Conservation (phyloP, 1,140 invertebrate genomes). For the Caenorhabditis elegans region DNA sequence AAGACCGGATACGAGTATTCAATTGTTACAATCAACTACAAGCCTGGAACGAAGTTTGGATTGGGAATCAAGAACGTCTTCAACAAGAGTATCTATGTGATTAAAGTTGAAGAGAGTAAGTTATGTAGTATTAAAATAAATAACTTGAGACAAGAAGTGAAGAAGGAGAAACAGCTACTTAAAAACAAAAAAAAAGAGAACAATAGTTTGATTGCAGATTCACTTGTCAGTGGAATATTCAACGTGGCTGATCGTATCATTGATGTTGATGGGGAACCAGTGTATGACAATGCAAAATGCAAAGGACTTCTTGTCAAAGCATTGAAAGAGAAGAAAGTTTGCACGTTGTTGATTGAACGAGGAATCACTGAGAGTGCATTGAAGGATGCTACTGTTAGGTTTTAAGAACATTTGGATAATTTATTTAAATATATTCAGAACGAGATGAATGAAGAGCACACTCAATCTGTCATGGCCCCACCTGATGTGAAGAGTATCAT, state of each 20-base stretch:
- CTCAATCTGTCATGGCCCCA: background rate
- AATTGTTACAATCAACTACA: background rate
- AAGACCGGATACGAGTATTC: background rate
- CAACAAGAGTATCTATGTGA: background rate
- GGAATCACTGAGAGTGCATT: background rate
- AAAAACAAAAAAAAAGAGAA: too few relatives aligned
- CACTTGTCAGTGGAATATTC: background rate
- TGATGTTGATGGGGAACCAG: background rate
- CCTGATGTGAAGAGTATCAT: slow-evolving; percentile 15
- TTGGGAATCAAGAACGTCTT: slow-evolving; percentile 1
- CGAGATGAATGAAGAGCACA: slow-evolving; percentile 2
- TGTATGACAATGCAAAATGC: background rate
- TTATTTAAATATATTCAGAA: background rate
- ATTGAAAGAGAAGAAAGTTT: background rate
- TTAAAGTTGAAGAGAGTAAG: background rate
- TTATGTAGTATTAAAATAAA: background rate
- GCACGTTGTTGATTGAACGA: background rate
- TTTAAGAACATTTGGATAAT: too few relatives aligned
- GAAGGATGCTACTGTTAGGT: background rate
- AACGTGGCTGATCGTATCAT: slow-evolving; percentile 22
- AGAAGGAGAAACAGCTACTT: background rate
- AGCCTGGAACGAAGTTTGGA: background rate
- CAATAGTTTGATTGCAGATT: too few relatives aligned
- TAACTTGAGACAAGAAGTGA: background rate
- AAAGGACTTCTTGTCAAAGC: slow-evolving; percentile 7